A percentile compares a stretch with the other conserved stretches of the same genome.
These are phyloP conservation scores for Microcebus jonahi DNA, from an alignment of 2,113 vertebrate species.

Conservation along the genomic window DNA sequence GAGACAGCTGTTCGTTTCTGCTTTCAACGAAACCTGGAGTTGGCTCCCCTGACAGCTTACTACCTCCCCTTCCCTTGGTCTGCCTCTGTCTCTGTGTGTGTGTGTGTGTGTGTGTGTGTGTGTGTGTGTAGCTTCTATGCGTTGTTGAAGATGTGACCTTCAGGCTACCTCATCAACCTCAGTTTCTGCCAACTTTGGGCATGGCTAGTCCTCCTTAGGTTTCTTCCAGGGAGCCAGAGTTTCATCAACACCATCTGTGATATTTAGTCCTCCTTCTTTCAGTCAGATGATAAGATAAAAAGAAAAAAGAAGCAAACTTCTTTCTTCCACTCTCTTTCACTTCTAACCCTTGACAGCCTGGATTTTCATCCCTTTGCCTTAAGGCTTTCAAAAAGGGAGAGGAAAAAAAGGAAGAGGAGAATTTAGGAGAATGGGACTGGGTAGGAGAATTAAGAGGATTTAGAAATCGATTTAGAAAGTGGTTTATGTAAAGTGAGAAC, in stretches of 20 bases:
- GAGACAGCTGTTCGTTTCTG: not conserved
- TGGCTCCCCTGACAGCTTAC: not conserved
- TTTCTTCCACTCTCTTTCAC: not conserved
- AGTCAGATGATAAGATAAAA: not conserved
- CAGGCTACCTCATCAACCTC: not conserved
- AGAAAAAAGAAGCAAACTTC: not conserved
- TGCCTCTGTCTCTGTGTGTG: too few species aligned
- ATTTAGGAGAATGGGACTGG: not conserved
- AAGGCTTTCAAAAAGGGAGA: not conserved
- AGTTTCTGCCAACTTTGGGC: not conserved
- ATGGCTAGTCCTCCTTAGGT: not conserved
- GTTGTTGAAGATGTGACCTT: not conserved
- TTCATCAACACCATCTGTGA: not conserved
- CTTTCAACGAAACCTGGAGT: not conserved
- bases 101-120: too few species aligned
- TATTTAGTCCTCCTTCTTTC: not conserved
- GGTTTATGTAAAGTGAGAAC: not conserved
- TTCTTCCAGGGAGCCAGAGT: not conserved
- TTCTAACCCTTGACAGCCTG: not conserved
- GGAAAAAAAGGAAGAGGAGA: not conserved
- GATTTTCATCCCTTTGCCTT: not conserved
- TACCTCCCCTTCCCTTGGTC: not conserved
- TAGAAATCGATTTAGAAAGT: not conserved
- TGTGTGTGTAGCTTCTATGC: too few species aligned
- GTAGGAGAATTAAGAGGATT: not conserved